These are phyloP conservation scores for Drosophila nannoptera DNA, from an alignment of 1,140 invertebrate species.

Conservation along the genomic window DNA sequence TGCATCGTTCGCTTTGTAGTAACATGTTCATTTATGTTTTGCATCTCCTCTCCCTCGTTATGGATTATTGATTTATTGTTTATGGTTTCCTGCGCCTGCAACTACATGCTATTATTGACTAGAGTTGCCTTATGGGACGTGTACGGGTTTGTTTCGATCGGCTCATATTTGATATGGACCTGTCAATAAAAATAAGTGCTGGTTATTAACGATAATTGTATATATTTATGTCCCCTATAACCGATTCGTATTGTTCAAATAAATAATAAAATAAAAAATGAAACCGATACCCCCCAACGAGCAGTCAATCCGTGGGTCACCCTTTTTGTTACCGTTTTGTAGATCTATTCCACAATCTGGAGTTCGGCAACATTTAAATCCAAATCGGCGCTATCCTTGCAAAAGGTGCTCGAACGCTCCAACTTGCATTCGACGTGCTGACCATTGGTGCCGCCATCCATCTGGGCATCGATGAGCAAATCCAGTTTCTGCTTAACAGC, in stretches of 20 bases:
- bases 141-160: constrained; percentile 36
- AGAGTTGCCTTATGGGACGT: constrained; percentile 77
- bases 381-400: constrained; percentile 75
- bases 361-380: constrained; percentile 68
- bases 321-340: constrained; percentile 9
- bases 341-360: constrained; percentile 73
- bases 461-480: constrained; percentile 65
- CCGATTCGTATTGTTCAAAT: no score
- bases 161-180: constrained; percentile 62
- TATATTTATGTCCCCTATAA: not conserved
- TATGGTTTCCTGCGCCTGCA: constrained; percentile 57
- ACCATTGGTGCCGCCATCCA: constrained; percentile 26
- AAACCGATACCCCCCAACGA: no score
- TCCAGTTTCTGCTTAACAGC: constrained; percentile 74
- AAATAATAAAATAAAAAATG: no score
- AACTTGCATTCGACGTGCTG: constrained; percentile 71
- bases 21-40: constrained; percentile 43
- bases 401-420: constrained; percentile 78
- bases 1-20: constrained; percentile 39
- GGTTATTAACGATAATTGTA: not conserved
- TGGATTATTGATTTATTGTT: constrained; percentile 44
- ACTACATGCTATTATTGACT: constrained; percentile 76
- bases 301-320: no score
- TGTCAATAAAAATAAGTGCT: constrained; percentile 5
- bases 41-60: constrained; percentile 33